Evolutionary conservation across 2,113 vertebrate species (phyloP), one percentile per base, ranked within the genome.

Genomic region (Tyrannus savana): DNA sequence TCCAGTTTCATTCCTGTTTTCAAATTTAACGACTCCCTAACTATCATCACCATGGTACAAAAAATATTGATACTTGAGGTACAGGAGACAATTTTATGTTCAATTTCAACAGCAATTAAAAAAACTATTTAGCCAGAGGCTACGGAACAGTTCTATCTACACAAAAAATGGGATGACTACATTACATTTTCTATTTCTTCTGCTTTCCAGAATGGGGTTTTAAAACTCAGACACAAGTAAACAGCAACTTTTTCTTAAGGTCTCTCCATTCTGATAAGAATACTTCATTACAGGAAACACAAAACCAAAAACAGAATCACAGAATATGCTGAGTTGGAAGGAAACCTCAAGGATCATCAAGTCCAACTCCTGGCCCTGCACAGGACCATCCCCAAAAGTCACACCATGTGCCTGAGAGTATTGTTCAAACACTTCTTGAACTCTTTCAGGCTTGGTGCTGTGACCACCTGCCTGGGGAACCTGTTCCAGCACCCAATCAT

Each of bases 1-100:
- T 94, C 71, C 69, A 90, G 91, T 88, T 96, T 92, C 21, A 10
- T 97, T 95, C 91, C 95, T 95, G 92, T 41, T 96, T 96, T 95
- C 31, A 1, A 28, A 86, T 97, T 93, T 97, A 96, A 95, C 3
- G 11, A 79, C 93, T 97, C 89, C 86, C 41, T 91, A 93, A 64
- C 47, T 95, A 68, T 95, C 93, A 93, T 96, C 88, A 74, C 89
- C 30, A 58, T 90, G 92, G 94, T 77, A 93, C 87, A 96, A 64
- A 97, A 96, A 94, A 96, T 97, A 94, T 71, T 97, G 97, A 97
- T 97, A 94, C 31, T 33, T 58, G 92, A 71, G 31, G 42, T 89
- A 81, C 52, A 83, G 68, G 80, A 95, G 95, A 96, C 66, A 90
- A 82, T 95, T 77, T 95, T 73, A 71, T 82, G 44, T 94, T 93